Evolutionary conservation across 2,888 invertebrate genomes (phyloP), one percentile per base, ranked within the genome.

Genomic region (Octodonta nipae): DNA sequence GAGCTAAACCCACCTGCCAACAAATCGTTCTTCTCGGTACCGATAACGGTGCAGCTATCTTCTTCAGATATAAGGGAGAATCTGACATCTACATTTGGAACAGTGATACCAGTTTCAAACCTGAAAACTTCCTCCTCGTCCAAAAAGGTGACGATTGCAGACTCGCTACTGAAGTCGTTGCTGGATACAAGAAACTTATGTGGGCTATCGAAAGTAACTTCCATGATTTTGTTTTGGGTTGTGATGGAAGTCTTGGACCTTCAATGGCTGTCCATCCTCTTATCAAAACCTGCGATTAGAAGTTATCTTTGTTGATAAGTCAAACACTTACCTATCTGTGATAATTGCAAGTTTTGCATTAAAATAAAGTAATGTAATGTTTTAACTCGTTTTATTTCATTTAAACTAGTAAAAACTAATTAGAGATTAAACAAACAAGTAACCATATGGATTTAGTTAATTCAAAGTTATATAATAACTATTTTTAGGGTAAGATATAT

Each of bases 131-230:
- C 47, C 49, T 68, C 25, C 60, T 71, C 40, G 72, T 73, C 4
- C 70, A 74, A 44, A 65, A 63, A 15, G 71, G 71, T n/a, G 65
- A 64, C 32, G 68, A 70, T 15, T 72, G 71, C 45, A 64, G 70
- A 17, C 55, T 75, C 27, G 65, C 75, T 16, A 76, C 77, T 0
- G 72, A 73, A 45, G 74, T 67, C 2, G 60, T 71, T 15, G 35
- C 32, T 29, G 75, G 73, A 5, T 67, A 65, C 46, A 71, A 67
- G 51, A 64, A 64, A 15, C 45, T 46, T 12, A 71, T 75, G 68
- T 73, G 76, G 72, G 67, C 68, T 7, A 55, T 77, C 41, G 76
- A 75, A 49, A 73, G 73, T 45, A 76, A 77, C 53, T 74, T 76
- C 64, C 71, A 70, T 32, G 75, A 77, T 55, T 77, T 66, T 48